Evolutionary conservation across 2,888 invertebrate species (phyloP), one percentile per base, ranked within the genome.

Genomic region (Erannis defoliaria): DNA sequence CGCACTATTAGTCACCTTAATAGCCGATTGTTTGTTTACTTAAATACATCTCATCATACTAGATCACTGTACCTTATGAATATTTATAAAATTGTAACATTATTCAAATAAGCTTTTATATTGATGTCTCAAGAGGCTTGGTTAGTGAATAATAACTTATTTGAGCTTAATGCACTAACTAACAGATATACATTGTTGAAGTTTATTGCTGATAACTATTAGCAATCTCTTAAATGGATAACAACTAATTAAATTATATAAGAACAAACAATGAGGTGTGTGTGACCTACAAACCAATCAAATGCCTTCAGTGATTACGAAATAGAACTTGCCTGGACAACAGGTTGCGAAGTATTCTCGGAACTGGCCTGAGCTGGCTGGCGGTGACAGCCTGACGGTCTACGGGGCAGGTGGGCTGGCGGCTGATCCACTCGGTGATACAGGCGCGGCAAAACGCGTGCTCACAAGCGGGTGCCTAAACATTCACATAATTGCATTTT

Each of bases 371-470:
- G 31, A 99, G 93, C 88, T 98, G 98, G 65, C 96, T 95, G n/a
- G 97, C 95, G 35, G 98, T 98, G 72, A 99, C 96, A 51, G 96
- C 95, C 82, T 97, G 97, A 55, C 99, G 95, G 90, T 99, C 99
- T 45, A 99, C 97, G 3, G 99, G 99, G 82, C 99, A 99, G 33
- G 97, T 98, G 16, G 97, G 98, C 85, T 98, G 98, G 51, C 97
- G 95, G 69, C 97, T 96, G 71, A 99, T 95, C 99, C 99, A 99
- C 90, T 98, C 98, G 66, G 97, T 97, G 76, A 99, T 99, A 88
- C 99, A 99, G 50, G 95, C 95, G 76, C 96, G 95, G 87, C 99
- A 99, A 90, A 99, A 99, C 58, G 98, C 98, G 93, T 99, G 99
- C 86, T 99, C 99, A 89, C 99, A 99, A 76, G 96, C 96, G 51